Base-by-base conservation (phyloP, 2,113 vertebrate species). In the Pollachius pollachius region DNA sequence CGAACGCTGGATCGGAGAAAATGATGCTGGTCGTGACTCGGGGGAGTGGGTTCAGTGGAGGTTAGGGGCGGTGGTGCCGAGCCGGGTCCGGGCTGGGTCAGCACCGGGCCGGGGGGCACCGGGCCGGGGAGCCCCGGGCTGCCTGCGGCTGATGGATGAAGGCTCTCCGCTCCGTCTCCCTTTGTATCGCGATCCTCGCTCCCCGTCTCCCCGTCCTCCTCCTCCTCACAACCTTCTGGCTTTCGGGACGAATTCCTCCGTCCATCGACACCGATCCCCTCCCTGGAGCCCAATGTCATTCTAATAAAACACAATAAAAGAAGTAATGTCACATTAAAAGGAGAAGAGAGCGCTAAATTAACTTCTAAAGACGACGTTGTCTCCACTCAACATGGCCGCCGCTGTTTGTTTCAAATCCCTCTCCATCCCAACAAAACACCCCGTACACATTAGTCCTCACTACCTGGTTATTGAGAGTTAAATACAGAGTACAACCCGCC, bases 371-470 rank as follows among this genome's bases (percentile, higher is more conserved):
- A 89, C 90, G 88, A 82, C 87, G 89, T 88, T 87, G 81, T 84
- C 91, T 93, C 91, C 93, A 93, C 94, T 95, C 96, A 99, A 99
- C 96, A 99, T 99, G 96, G 96, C 97, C 95, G 97, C 96, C 97
- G 94, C 96, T 97, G 97, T 98, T 99, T 98, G 95, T 96, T 94
- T 95, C 96, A 94, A 95, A 96, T 95, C 94, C 95, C 93, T 94
- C 93, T 90, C 91, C 90, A 95, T 96, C 95, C 95, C 94, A 93
- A 94, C 93, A 91, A 92, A 94, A 93, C 92, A 93, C 92, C 90
- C 89, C 81, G 85, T 84, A 81, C 72, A 62, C 61, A 84, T 81
- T 80, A 72, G 77, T 72, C 71, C 62, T 66, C 25, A 66, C 16
- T 2, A 60, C 37, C 82, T 79, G 25, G 71, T 67, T n/a, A 78